phyloP scores from a whole-genome alignment of 2,113 vertebrate genomes.

The Xiphophorus couchianus region DNA sequence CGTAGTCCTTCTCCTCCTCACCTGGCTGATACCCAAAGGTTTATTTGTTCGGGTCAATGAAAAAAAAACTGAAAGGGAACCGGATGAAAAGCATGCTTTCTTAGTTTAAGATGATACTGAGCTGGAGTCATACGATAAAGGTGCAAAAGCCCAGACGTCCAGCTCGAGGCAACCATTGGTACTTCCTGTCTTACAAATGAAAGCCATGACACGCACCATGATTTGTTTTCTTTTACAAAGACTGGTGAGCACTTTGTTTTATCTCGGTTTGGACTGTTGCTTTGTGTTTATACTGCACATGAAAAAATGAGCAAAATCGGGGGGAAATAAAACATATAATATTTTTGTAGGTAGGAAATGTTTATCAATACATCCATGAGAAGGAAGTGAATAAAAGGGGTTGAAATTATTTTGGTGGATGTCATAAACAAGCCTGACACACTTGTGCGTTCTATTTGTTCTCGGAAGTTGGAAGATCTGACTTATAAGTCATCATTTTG shows the following conservation, averaged over 20 bases:
- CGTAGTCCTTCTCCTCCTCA: conserved; percentile 38
- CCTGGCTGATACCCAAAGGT: conserved; percentile 42
- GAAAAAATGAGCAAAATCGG: conserved; percentile 44
- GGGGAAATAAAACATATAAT: conserved; percentile 50
- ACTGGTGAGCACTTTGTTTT: conserved; percentile 72
- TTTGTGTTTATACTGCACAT: conserved; percentile 68
- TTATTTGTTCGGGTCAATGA: conserved; percentile 31
- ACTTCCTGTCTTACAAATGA: conserved; percentile 78
- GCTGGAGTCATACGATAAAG: conserved; percentile 53
- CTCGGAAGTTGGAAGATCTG: neutral
- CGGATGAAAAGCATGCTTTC: conserved; percentile 48
- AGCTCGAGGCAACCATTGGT: conserved; percentile 49
- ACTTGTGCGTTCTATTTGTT: neutral
- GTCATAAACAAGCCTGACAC: conserved; percentile 17
- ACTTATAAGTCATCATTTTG: neutral
- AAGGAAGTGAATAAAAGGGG: conserved; percentile 17
- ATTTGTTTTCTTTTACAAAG: conserved; percentile 76
- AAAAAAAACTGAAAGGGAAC: conserved; percentile 40
- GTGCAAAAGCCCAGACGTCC: conserved; percentile 26
- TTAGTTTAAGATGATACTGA: conserved; percentile 48
- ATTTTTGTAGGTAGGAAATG: conserved; percentile 73
- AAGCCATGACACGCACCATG: conserved; percentile 82
- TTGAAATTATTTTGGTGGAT: conserved; percentile 13
- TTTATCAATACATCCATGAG: conserved; percentile 43
- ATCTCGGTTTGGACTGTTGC: conserved; percentile 55